Percentiles rank a stretch among this genome's conserved stretches.
Evolutionary conservation across 2,113 vertebrate species (phyloP).

Genomic region (Podocnemis expansa): DNA sequence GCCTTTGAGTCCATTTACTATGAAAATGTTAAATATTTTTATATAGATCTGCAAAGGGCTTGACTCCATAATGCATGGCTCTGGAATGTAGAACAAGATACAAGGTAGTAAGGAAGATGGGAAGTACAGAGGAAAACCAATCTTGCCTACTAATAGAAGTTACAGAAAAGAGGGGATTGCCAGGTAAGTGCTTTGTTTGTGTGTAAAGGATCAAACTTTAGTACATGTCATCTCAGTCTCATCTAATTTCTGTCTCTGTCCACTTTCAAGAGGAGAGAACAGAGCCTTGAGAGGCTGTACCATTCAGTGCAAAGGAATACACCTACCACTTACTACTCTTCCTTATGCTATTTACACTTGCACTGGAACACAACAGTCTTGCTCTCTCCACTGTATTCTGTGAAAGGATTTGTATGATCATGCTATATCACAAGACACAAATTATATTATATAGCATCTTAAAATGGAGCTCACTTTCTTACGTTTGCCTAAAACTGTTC

Average conservation of each 20-base stretch:
- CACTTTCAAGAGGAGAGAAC: neutral
- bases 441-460: neutral
- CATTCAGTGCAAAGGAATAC: neutral
- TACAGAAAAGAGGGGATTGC: neutral
- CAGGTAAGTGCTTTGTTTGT: neutral
- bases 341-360: neutral
- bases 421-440: neutral
- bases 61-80: neutral
- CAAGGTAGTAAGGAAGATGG: neutral
- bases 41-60: neutral
- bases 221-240: neutral
- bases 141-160: neutral
- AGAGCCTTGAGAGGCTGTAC: neutral
- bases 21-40: neutral
- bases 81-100: neutral
- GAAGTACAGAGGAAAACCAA: neutral
- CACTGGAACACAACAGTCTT: neutral
- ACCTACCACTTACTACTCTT: neutral
- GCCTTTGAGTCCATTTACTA: neutral
- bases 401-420: neutral
- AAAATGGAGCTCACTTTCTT: neutral
- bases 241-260: neutral
- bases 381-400: neutral
- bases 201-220: neutral
- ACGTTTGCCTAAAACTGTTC: neutral